Evolutionary conservation across 2,888 invertebrate species (phyloP).

Genomic region (Meganola albula): DNA sequence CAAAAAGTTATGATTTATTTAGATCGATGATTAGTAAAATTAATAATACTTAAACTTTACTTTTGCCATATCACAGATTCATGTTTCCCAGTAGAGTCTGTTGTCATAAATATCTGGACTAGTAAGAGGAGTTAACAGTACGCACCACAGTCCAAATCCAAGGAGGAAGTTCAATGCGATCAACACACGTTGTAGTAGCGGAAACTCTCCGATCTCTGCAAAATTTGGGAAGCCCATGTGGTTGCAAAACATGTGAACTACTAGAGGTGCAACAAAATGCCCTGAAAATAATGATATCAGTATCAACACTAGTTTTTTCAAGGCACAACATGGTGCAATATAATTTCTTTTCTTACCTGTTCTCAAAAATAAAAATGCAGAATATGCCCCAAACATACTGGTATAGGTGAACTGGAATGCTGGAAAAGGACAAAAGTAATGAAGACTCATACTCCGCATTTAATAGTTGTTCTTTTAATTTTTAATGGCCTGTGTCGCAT

Average conservation of each 20-base stretch:
- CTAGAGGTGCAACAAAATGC: constrained; percentile 90
- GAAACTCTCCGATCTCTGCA: constrained; percentile 69
- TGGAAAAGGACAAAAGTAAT: constrained; percentile 49
- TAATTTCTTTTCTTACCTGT: constrained; percentile 78
- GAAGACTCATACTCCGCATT: no score
- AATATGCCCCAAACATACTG: constrained; percentile 95
- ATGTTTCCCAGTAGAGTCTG: constrained; percentile 75
- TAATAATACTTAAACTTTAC: no score
- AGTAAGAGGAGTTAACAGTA: constrained; percentile 86
- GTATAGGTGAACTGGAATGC: constrained; percentile 95
- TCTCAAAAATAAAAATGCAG: constrained; percentile 92
- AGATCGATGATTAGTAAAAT: no score
- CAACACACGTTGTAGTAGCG: constrained; percentile 73
- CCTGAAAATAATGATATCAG: constrained; percentile 69
- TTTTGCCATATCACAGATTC: no score
- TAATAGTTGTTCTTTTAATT: no score
- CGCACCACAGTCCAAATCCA: constrained; percentile 88
- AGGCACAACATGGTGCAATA: neutral
- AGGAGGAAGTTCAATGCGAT: constrained; percentile 83
- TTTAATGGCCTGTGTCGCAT: no score
- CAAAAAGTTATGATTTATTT: no score
- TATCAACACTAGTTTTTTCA: neutral
- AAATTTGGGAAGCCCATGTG: constrained; percentile 97
- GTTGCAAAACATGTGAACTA: constrained; percentile 96
- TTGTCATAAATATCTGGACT: constrained; percentile 81